Evolutionary conservation across 1,140 invertebrate genomes (phyloP).

Genomic region (Leguminivora glycinivorella): DNA sequence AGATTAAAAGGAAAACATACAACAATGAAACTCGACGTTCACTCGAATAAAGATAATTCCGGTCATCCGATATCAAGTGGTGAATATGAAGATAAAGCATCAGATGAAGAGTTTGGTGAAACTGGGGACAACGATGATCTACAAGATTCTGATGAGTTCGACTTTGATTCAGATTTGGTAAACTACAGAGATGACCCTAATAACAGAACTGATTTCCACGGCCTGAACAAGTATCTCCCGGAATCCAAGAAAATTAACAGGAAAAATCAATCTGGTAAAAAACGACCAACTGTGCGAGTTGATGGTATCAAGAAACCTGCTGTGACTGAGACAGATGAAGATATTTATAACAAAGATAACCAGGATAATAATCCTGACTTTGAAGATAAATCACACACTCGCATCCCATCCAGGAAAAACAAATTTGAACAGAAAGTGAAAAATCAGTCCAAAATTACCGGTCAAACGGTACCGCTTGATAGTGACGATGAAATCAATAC

Average conservation of each 20-base stretch:
- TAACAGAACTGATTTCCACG: slow-evolving; percentile 9
- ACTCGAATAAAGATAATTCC: not conserved
- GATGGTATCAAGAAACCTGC: slow-evolving; percentile 6
- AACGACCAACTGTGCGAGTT: slow-evolving; percentile 5
- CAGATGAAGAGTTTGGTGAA: not conserved
- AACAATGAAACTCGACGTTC: not conserved
- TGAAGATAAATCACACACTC: not conserved
- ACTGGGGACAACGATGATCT: not conserved
- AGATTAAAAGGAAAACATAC: not conserved
- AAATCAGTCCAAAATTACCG: not conserved
- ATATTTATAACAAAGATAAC: not conserved
- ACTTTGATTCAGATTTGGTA: slow-evolving; percentile 2
- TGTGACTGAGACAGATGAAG: not conserved
- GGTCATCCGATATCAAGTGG: not conserved
- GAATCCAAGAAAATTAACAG: not conserved
- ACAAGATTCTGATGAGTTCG: not conserved
- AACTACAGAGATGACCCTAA: slow-evolving; percentile 21
- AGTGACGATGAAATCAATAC: not conserved
- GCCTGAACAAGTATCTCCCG: slow-evolving; percentile 11
- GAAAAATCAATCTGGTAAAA: not conserved
- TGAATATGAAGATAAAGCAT: not conserved
- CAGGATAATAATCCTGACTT: not conserved
- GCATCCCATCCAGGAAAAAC: not conserved
- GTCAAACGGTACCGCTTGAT: not conserved
- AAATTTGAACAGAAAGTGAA: not conserved